Evolutionary conservation across 2,113 vertebrate genomes (phyloP).

Genomic region (Falcunculus frontatus): DNA sequence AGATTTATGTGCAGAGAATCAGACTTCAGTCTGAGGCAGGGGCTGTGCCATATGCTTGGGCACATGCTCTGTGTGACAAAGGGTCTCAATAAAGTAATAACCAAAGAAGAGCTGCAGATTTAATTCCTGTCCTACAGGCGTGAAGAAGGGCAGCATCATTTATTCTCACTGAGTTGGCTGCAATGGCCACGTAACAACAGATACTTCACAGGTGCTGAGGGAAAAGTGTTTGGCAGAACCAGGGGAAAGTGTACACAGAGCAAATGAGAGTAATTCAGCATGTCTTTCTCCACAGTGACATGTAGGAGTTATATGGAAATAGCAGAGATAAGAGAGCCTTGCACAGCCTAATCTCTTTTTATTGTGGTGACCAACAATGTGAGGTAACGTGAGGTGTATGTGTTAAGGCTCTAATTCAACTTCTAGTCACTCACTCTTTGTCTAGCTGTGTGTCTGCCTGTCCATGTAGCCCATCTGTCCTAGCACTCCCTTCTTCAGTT

Average conservation of each 20-base stretch:
- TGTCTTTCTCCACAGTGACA: neutral
- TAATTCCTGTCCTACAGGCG: neutral
- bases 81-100: neutral
- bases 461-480: neutral
- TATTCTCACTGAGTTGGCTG: neutral
- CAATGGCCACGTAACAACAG: neutral
- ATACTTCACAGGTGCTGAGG: neutral
- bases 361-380: neutral
- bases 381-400: neutral
- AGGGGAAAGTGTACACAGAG: neutral
- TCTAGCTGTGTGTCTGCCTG: neutral
- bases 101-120: neutral
- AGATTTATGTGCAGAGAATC: neutral
- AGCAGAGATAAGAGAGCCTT: neutral
- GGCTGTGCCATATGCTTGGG: neutral
- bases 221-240: neutral
- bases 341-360: neutral
- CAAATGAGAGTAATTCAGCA: neutral
- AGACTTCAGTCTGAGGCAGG: neutral
- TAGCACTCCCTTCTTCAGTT: neutral
- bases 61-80: neutral
- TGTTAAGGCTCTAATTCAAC: neutral
- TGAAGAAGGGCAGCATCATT: neutral
- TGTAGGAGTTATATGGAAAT: neutral
- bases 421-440: neutral